A percentile compares a stretch with the other conserved stretches of the same genome.
phyloP scores from a whole-genome alignment of 2,113 vertebrate genomes.

The Echinops telfairi region DNA sequence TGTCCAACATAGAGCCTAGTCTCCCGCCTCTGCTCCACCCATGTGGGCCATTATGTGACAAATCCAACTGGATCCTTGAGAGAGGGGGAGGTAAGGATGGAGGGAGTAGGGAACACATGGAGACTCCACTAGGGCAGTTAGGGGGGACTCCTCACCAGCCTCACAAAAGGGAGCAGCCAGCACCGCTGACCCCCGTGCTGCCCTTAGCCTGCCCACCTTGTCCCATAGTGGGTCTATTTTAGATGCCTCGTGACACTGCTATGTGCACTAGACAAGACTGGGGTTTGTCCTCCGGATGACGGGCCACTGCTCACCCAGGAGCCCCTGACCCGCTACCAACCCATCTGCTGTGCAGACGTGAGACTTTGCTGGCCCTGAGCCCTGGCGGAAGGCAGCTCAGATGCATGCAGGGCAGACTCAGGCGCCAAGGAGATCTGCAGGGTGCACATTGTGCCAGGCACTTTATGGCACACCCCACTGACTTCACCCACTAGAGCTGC shows the following conservation, averaged over 20 bases:
- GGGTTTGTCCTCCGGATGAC: background rate
- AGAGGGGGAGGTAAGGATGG: background rate
- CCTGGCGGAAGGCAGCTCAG: background rate
- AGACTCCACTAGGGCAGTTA: background rate
- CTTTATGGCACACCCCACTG: background rate
- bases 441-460: fast-evolving
- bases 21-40: background rate
- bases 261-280: background rate
- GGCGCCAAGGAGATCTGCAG: background rate
- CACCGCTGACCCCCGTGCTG: background rate
- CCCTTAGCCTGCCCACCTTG: background rate
- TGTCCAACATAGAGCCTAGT: too few relatives aligned
- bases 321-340: background rate
- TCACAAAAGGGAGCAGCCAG: background rate
- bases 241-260: fast-evolving
- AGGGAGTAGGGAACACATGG: background rate
- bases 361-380: background rate
- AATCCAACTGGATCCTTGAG: background rate
- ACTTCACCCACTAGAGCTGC: background rate
- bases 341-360: background rate
- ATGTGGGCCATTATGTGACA: background rate
- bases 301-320: background rate
- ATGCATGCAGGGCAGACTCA: background rate
- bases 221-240: background rate
- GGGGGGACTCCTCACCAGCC: background rate